These are phyloP conservation scores for Tricholauxania praeusta DNA, from an alignment of 2,888 invertebrate genomes.

Conservation along the genomic window DNA sequence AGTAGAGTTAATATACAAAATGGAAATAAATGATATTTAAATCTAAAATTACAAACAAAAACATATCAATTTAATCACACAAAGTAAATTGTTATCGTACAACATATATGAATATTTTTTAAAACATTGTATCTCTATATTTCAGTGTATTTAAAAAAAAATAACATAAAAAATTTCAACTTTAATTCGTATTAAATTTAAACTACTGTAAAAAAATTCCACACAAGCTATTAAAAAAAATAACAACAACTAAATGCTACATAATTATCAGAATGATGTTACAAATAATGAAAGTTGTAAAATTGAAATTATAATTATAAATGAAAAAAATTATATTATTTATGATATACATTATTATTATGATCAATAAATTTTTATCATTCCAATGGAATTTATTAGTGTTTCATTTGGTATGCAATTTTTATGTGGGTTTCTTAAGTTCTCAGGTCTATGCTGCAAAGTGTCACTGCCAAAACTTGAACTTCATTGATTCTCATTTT, in stretches of 20 bases:
- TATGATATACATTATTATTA: slow-evolving; percentile 49
- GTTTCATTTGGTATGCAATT: slow-evolving; percentile 18
- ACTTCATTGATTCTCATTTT: too few species aligned
- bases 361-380: slow-evolving; percentile 64
- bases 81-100: slow-evolving; percentile 7
- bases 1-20: slow-evolving; percentile 49
- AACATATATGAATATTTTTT: slow-evolving; percentile 17
- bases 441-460: too few species aligned
- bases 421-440: too few species aligned
- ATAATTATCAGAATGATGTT: not conserved
- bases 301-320: slow-evolving; percentile 22
- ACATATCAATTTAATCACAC: slow-evolving; percentile 29
- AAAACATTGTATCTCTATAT: not conserved
- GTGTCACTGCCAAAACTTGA: too few species aligned
- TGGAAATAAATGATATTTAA: slow-evolving; percentile 25
- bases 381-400: slow-evolving; percentile 56
- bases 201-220: too few species aligned
- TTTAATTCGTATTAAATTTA: too few species aligned
- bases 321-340: slow-evolving; percentile 22
- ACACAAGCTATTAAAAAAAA: too few species aligned
- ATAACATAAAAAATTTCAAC: not conserved
- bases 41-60: slow-evolving; percentile 36
- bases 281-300: slow-evolving; percentile 19
- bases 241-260: too few species aligned
- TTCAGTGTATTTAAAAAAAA: slow-evolving; percentile 4